A percentile compares a stretch with the other conserved stretches of the same genome.
phyloP scores from a whole-genome alignment of 2,113 vertebrate species.

The Synchiropus splendidus region DNA sequence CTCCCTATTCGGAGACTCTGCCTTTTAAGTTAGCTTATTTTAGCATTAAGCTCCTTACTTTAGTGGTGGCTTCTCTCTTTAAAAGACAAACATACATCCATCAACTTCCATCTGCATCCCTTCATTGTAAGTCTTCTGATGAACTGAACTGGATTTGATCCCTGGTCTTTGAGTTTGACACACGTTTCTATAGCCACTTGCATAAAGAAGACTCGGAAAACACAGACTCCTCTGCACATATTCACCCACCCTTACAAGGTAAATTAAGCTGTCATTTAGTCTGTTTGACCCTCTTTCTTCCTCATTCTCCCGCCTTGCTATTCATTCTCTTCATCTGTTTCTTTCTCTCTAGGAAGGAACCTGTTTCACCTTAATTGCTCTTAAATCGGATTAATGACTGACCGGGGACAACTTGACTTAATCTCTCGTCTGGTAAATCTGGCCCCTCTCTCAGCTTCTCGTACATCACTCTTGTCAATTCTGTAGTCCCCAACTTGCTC shows the following conservation, averaged over 20 bases:
- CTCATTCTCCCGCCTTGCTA: constrained; percentile 28
- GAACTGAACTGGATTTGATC: too few relatives aligned
- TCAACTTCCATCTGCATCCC: too few relatives aligned
- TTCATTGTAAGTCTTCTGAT: too few relatives aligned
- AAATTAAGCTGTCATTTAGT: constrained; percentile 19
- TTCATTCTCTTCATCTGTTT: constrained; percentile 52
- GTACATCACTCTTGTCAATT: constrained; percentile 51
- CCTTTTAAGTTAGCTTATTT: too few relatives aligned
- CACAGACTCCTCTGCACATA: too few relatives aligned
- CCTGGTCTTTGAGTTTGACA: too few relatives aligned
- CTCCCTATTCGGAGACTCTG: too few relatives aligned
- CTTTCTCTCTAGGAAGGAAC: constrained; percentile 62
- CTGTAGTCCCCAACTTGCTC: constrained; percentile 8
- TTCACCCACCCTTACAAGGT: not conserved
- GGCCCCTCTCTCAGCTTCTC: constrained; percentile 37
- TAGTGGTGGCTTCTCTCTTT: too few relatives aligned
- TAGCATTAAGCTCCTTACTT: too few relatives aligned
- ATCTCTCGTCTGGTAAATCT: constrained; percentile 67
- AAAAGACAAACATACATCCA: too few relatives aligned
- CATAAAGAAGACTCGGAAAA: too few relatives aligned
- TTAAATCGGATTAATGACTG: constrained; percentile 76
- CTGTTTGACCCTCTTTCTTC: constrained; percentile 26
- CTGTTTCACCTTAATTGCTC: constrained; percentile 71
- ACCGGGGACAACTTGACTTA: constrained; percentile 70
- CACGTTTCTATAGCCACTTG: too few relatives aligned